Evolutionary conservation across 2,113 vertebrate species (phyloP), one percentile per base, ranked within the genome.

Genomic region (Syngnathus scovelli): DNA sequence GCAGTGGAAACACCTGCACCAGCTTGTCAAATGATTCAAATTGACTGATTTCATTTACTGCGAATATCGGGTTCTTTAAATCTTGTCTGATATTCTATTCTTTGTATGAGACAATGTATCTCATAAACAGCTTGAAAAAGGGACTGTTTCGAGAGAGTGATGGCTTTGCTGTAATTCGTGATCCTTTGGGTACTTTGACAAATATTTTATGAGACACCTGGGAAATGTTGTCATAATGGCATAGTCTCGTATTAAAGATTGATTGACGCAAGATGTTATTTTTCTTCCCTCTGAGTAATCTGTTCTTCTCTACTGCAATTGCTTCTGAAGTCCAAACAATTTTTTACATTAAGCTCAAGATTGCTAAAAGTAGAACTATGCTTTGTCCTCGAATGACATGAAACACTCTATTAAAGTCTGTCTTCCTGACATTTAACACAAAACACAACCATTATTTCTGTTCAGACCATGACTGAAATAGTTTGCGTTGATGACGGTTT

Each of bases 351-450:
- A 56, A 33, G 13, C 13, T 27, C 27, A 13, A 33, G 23, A 33
- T 56, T 15, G 27, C 27, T 15, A 16, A 36, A 58, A 36, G 6
- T 55, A 5, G 21, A 3, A 55, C 11, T 64, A 61, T 76, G 68
- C 65, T 76, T 44, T 64, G 54, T 66, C 66, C 27, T 67, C 6
- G 1, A 60, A 68, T 61, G 52, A 75, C 61, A 69, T 76, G 54
- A 79, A 81, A 75, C 63, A 8, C 51, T 77, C 67, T 70, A 78
- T 72, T 70, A 66, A 13, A 37, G 16, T 2, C 39, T 67, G 64
- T 51, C 23, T 66, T 66, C 59, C 69, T 46, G 63, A 74, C 74
- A 77, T 70, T 66, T 67, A 64, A 81, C 74, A 74, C 65, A 65
- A 48, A 38, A 75, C 76, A 74, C 65, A 65, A 54, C 44, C 72